Conservation (phyloP, 1,140 invertebrate species). For the Leptoteleia sp. region DNA sequence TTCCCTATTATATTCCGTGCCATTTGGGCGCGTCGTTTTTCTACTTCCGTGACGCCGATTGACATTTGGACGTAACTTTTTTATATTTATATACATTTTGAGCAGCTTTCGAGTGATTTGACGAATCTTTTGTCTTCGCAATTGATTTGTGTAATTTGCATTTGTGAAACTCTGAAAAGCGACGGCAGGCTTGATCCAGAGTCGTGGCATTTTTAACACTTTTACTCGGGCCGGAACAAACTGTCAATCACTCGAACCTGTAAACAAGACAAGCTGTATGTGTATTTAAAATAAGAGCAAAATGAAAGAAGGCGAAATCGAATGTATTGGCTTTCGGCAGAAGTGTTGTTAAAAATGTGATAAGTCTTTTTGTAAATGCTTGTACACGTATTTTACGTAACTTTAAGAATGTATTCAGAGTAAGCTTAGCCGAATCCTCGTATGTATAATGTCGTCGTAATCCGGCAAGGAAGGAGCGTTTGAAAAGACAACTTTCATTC, state of each 20-base stretch:
- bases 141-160: constrained; percentile 45
- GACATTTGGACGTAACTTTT: constrained; percentile 49
- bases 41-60: too few species aligned
- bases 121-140: constrained; percentile 24
- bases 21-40: too few species aligned
- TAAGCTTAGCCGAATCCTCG: constrained; percentile 74
- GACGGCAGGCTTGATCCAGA: constrained; percentile 49
- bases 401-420: constrained; percentile 72
- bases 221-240: constrained; percentile 46
- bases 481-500: constrained; percentile 23
- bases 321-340: constrained; percentile 74
- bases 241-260: constrained; percentile 22
- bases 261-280: constrained; percentile 25
- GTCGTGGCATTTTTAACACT: constrained; percentile 66
- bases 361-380: constrained; percentile 82
- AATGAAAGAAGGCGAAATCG: too few species aligned
- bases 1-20: too few species aligned
- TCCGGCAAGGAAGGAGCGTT: constrained; percentile 71
- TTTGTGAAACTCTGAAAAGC: too few species aligned
- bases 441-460: constrained; percentile 73
- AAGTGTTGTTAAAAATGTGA: constrained; percentile 80
- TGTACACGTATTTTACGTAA: constrained; percentile 80
- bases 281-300: constrained; percentile 12
- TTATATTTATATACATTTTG: constrained; percentile 49
- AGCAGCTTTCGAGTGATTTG: constrained; percentile 20